A percentile compares a stretch with the other conserved stretches of the same genome.
Conservation (phyloP, 2,888 invertebrate species). For the Pristionchus fissidentatus region DNA sequence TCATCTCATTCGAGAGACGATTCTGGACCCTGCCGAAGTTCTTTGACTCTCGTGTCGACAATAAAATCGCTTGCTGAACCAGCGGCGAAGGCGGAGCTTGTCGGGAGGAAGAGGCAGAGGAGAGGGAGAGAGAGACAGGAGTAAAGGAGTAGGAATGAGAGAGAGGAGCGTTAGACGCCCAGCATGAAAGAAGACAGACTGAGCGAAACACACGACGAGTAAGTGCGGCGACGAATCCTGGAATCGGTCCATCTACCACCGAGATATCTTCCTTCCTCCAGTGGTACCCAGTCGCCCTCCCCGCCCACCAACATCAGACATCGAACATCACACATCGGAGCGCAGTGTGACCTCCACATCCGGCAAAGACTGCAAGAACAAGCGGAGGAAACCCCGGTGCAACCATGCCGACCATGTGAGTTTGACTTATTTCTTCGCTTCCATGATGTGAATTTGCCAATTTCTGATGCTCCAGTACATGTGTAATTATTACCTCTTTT, state of each 20-base stretch:
- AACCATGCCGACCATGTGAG: slow-evolving; percentile 47
- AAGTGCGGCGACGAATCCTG: too few relatives aligned
- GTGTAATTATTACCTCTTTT: too few relatives aligned
- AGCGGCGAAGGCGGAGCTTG: slow-evolving; percentile 38
- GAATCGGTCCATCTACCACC: background rate
- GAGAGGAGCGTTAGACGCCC: background rate
- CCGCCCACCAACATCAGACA: too few relatives aligned
- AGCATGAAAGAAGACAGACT: too few relatives aligned
- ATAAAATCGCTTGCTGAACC: background rate
- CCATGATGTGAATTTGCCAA: too few relatives aligned
- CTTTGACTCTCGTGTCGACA: background rate
- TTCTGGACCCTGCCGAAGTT: background rate
- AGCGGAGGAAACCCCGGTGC: background rate
- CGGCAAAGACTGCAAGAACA: too few relatives aligned
- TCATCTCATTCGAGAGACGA: too few relatives aligned
- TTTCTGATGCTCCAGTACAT: too few relatives aligned
- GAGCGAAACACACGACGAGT: too few relatives aligned
- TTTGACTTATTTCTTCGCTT: background rate
- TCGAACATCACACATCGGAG: background rate
- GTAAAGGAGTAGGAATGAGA: slow-evolving; percentile 15
- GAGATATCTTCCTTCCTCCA: too few relatives aligned
- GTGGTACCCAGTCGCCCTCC: too few relatives aligned
- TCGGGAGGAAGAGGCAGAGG: background rate
- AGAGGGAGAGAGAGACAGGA: slow-evolving; percentile 1
- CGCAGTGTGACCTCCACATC: background rate